Base-by-base conservation (phyloP, 2,113 vertebrate species). In the Andinoacara biseriatus region DNA sequence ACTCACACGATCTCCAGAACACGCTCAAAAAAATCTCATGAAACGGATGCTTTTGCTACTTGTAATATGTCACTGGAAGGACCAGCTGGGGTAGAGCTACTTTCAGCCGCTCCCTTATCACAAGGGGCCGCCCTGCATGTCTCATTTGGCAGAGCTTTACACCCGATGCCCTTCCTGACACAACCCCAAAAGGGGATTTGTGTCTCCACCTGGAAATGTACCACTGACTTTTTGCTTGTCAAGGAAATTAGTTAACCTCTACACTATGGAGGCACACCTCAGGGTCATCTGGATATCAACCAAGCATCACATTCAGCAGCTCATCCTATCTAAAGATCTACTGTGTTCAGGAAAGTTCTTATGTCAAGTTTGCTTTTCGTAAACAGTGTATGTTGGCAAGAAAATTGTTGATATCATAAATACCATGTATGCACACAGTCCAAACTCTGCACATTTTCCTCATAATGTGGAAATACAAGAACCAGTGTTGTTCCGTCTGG, bases 1-100 rank as follows among this genome's bases (percentile, higher is more conserved):
- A 17, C 59, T 90, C 85, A 54, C 89, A 88, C 18, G 22, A 75
- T 33, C 56, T 80, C 58, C 61, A 69, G 58, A 65, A 59, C 49
- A 33, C 6, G 1, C 43, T 3, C 10, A 11, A 14, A 14, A 74
- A 18, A 33, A 31, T 83, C 80, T 56, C 77, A 83, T 52, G 7
- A 74, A 63, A 38, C 14, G 1, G 22, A 76, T 10, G 58, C 26
- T 26, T 26, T 26, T 72, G 10, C 26, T 72, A 31, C 43, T 31
- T 52, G 24, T 31, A 31, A 26, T 31, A n/a, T 54, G 26, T 54
- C 67, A 72, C 6, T 52, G 31, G 26, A 54, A 72, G 26, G 11
- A 72, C 18, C 11, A 54, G 20, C 26, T 31, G 6, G 18, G 26
- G 52, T 54, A 4, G 26, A 67, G 46, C 40, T 69, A 69, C 40